phyloP scores from a whole-genome alignment of 2,797 vertebrate genomes.

The Cyprinella venusta region DNA sequence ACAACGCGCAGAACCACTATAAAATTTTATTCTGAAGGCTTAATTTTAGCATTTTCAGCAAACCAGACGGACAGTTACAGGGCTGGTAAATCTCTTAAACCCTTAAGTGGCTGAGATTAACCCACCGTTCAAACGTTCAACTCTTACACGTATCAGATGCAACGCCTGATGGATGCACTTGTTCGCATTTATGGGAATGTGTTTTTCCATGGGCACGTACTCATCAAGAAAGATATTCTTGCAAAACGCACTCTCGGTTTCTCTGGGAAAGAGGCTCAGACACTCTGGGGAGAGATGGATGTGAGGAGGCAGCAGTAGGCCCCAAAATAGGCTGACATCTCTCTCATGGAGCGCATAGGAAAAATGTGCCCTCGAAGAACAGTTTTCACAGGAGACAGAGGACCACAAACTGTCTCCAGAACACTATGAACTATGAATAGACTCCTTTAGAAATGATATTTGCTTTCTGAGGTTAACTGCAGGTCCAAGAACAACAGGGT shows the following conservation, averaged over 20 bases:
- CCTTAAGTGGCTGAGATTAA: constrained; percentile 4
- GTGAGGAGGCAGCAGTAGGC: constrained; percentile 69
- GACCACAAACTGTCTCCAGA: constrained; percentile 42
- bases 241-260: constrained; percentile 44
- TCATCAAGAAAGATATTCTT: constrained; percentile 17
- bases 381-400: constrained; percentile 68
- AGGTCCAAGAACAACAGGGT: constrained; percentile 4
- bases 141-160: neutral
- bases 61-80: constrained; percentile 10
- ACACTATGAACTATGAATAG: constrained; percentile 19
- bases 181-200: constrained; percentile 33
- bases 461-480: neutral
- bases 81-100: constrained; percentile 9
- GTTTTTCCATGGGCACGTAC: neutral
- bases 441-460: neutral
- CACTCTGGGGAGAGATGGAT: constrained; percentile 72
- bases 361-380: constrained; percentile 67
- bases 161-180: constrained; percentile 40
- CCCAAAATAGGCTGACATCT: constrained; percentile 72
- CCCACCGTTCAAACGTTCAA: neutral
- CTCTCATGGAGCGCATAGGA: constrained; percentile 62
- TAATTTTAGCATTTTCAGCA: neutral
- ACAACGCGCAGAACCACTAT: constrained; percentile 1
- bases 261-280: constrained; percentile 75
- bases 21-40: constrained; percentile 21